These are phyloP conservation scores for Nymphicus hollandicus DNA, from an alignment of 2,113 vertebrate species.

Conservation along the genomic window DNA sequence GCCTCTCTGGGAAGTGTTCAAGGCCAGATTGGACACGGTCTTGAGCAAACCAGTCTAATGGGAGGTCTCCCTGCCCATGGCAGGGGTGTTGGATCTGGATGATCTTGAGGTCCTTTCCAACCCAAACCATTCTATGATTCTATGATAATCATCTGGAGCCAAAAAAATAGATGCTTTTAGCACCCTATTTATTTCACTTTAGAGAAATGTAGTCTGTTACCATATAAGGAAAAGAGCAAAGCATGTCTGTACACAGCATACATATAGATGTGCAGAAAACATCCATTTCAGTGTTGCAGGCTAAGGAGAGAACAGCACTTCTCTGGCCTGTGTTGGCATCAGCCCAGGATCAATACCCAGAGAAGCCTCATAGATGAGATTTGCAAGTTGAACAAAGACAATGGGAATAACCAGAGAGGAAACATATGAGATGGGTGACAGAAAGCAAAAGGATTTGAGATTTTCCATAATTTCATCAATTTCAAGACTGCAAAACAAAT, in stretches of 20 bases:
- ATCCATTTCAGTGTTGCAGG: not conserved
- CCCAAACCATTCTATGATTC: too few relatives aligned
- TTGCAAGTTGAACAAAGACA: not conserved
- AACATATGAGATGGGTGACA: not conserved
- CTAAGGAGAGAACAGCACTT: not conserved
- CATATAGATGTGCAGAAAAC: not conserved
- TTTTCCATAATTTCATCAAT: not conserved
- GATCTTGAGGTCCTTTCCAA: not conserved
- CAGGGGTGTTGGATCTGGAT: not conserved
- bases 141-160: not conserved
- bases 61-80: not conserved
- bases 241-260: not conserved
- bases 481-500: not conserved
- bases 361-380: not conserved
- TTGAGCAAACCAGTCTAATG: not conserved
- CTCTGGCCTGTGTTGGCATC: not conserved
- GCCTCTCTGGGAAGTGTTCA: not conserved
- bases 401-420: not conserved
- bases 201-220: not conserved
- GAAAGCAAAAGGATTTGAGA: not conserved
- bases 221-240: not conserved
- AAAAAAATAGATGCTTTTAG: not conserved
- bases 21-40: not conserved
- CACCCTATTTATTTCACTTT: not conserved
- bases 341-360: not conserved